Percentiles rank a stretch among this genome's conserved stretches.
These are phyloP conservation scores for Sander vitreus DNA, from an alignment of 2,113 vertebrate species.

Conservation along the genomic window DNA sequence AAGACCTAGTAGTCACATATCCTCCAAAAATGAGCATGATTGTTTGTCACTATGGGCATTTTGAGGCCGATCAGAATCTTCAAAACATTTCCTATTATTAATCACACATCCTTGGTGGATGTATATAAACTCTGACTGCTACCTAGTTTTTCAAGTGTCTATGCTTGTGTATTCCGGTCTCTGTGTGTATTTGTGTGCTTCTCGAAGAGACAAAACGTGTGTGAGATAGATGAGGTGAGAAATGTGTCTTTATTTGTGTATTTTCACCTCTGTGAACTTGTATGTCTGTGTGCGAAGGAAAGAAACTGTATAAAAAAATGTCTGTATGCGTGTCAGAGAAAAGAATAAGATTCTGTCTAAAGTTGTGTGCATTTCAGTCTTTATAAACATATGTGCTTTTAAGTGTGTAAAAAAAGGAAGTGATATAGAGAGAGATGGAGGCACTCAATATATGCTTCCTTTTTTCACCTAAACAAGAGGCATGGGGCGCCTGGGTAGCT, in stretches of 20 bases:
- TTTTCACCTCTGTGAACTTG: background rate
- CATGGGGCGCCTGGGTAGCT: no score
- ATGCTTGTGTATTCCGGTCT: background rate
- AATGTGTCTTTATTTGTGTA: constrained; percentile 1
- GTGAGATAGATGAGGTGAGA: background rate
- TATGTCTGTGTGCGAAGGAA: background rate
- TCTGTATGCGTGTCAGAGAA: background rate
- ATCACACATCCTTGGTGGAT: background rate
- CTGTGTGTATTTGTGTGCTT: background rate
- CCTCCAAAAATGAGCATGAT: background rate
- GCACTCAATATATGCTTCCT: background rate
- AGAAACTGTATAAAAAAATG: background rate
- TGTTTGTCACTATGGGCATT: background rate
- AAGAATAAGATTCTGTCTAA: background rate
- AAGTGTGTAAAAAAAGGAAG: background rate
- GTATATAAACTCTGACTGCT: background rate
- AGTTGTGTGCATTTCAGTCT: background rate
- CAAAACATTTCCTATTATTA: background rate
- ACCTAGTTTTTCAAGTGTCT: background rate
- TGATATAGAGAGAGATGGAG: constrained; percentile 3
- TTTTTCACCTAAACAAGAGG: background rate
- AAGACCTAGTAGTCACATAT: background rate
- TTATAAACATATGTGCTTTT: background rate
- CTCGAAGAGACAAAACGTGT: constrained; percentile 12
- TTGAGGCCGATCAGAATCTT: background rate